Conservation (phyloP, 2,113 vertebrate genomes). For the Siniperca knerii region DNA sequence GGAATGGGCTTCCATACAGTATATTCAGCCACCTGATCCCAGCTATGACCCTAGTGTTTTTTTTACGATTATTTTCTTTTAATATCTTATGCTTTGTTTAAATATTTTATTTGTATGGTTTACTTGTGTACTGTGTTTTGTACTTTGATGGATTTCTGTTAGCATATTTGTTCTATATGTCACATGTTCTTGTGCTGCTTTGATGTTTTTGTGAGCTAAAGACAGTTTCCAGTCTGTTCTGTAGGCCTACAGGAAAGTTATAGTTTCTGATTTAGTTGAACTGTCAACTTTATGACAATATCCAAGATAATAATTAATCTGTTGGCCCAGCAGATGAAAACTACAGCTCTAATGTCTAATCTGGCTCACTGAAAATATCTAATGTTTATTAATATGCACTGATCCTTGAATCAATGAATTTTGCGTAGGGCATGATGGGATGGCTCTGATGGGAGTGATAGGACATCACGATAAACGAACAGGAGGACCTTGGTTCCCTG, state of each 20-base stretch:
- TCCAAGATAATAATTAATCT: not conserved
- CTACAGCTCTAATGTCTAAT: not conserved
- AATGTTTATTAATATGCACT: not conserved
- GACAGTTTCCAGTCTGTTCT: not conserved
- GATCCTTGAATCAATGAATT: not conserved
- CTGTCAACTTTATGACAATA: not conserved
- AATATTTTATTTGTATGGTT: not conserved
- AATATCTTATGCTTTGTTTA: not conserved
- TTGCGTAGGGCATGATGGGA: not conserved
- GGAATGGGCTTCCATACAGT: too few relatives aligned
- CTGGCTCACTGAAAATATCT: not conserved
- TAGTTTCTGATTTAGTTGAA: not conserved
- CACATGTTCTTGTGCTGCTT: not conserved
- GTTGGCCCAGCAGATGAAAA: not conserved
- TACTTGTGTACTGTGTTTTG: too few relatives aligned
- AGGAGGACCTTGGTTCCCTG: conserved; percentile 33
- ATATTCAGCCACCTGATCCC: too few relatives aligned
- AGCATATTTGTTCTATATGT: not conserved
- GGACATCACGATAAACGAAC: conserved; percentile 56
- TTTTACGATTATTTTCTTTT: not conserved
- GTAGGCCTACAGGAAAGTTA: not conserved
- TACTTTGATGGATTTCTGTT: not conserved
- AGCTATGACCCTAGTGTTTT: too few relatives aligned
- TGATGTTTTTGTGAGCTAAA: not conserved
- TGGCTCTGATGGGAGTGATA: conserved; percentile 13